Base-by-base conservation (phyloP, 1,140 invertebrate genomes). In the Colletes gigas region DNA sequence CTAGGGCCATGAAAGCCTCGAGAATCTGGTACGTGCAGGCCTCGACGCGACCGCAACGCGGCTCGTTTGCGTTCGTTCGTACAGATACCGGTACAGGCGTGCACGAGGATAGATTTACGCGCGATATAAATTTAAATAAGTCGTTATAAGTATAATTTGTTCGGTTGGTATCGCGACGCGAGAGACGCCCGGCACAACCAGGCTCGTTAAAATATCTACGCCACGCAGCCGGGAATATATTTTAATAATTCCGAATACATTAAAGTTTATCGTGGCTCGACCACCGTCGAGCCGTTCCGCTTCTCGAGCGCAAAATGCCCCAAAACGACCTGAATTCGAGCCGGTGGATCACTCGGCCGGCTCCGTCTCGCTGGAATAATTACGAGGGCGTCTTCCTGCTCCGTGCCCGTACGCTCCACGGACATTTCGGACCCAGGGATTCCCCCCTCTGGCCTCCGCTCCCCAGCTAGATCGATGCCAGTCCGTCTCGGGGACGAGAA, bases 241-340 rank as follows among this genome's bases (percentile, higher is more conserved):
- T 93, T 93, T 92, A 92, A 93, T 92, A 93, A 92, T 93, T 93
- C 87, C 90, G 91, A 92, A 93, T 93, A 93, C 91, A 93, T 93
- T 92, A 93, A 92, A 92, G 90, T 93, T 92, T 92, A 93, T 92
- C 91, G 91, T 89, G 86, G 88, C 86, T 77, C 87, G 82, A 65
- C 72, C 78, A 66, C 76, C 79, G 54, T 77, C 81, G 78, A 62
- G 76, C 74, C 69, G 74, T 82, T 79, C 39, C 82, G 68, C 73
- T 78, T 74, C 66, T 78, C 83, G 65, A 59, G 60, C 88, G 85
- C 81, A 54, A 73, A 72, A 62, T 39, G 65, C 63, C 73, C 81
- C 73, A 73, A 86, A 85, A 66, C 68, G 66, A 83, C 74, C 82
- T 82, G 54, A 62, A 84, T 86, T 75, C 73, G 50, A 71, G 66